A percentile compares a stretch with the other conserved stretches of the same genome.
Conservation (phyloP, 2,797 vertebrate genomes). For the Merluccius polli region DNA sequence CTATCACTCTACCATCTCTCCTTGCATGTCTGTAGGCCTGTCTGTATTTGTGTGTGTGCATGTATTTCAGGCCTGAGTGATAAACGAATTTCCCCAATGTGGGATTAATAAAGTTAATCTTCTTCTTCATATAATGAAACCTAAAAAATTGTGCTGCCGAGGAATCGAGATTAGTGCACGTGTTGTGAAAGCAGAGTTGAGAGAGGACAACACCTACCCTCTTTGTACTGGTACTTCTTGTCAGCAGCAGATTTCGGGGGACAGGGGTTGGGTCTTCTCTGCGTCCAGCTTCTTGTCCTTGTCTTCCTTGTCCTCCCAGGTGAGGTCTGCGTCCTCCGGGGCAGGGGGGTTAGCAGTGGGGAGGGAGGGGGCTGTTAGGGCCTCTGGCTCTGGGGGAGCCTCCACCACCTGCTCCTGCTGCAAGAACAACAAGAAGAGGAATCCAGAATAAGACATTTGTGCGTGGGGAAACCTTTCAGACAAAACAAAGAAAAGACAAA, state of each 20-base stretch:
- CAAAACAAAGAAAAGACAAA: neutral
- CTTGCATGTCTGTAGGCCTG: no score
- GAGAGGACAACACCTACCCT: slow-evolving; percentile 70
- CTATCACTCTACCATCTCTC: no score
- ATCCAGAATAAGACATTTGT: no score
- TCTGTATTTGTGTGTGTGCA: no score
- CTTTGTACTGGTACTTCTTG: slow-evolving; percentile 94
- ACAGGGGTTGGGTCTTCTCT: slow-evolving; percentile 80
- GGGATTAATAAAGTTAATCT: no score
- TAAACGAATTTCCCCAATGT: no score
- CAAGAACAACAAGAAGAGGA: neutral
- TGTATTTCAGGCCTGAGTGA: no score
- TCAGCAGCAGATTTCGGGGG: slow-evolving; percentile 50
- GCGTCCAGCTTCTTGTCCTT: slow-evolving; percentile 91
- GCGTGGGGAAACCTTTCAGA: neutral
- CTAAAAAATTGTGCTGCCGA: no score
- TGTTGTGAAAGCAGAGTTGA: neutral
- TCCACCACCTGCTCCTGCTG: slow-evolving; percentile 72
- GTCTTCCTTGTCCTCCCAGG: slow-evolving; percentile 96
- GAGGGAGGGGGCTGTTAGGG: slow-evolving; percentile 57
- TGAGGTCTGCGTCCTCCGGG: slow-evolving; percentile 84
- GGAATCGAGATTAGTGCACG: no score
- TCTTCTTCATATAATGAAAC: no score
- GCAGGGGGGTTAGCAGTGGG: slow-evolving; percentile 57
- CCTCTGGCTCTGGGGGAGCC: slow-evolving; percentile 75